Conservation (phyloP, 2,113 vertebrate genomes). For the Panthera tigris region DNA sequence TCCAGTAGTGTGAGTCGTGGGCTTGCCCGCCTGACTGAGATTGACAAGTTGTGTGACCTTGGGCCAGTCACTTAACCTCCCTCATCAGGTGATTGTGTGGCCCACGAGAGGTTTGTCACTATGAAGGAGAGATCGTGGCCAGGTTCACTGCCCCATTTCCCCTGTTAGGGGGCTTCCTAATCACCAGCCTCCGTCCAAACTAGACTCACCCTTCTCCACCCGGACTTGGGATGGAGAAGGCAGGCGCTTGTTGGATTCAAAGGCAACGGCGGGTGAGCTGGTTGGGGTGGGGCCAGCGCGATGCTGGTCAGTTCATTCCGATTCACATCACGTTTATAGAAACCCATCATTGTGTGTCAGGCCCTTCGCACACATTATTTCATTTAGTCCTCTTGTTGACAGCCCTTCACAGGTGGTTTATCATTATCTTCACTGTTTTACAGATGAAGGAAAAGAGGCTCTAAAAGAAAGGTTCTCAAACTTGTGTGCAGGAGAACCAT, state of each 20-base stretch:
- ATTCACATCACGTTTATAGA: background rate
- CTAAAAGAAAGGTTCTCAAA: background rate
- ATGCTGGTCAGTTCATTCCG: background rate
- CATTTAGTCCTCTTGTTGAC: conserved; percentile 11
- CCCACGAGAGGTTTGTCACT: background rate
- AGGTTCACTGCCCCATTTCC: background rate
- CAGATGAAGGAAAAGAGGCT: background rate
- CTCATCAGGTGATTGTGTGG: background rate
- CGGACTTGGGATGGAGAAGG: background rate
- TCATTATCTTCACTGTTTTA: conserved; percentile 6
- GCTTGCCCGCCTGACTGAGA: background rate
- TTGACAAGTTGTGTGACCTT: conserved; percentile 6
- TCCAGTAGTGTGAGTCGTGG: background rate
- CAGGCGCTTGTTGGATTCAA: background rate
- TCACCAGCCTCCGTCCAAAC: background rate
- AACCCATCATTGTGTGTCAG: background rate
- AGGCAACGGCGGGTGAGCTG: background rate
- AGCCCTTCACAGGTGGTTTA: background rate
- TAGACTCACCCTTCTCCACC: background rate
- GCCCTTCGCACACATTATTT: background rate
- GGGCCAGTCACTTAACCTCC: background rate
- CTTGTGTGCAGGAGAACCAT: background rate
- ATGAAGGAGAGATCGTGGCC: background rate
- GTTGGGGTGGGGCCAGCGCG: background rate
- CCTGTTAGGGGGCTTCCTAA: background rate